Conservation (phyloP, 2,888 invertebrate species). For the Eupithecia centaureata region DNA sequence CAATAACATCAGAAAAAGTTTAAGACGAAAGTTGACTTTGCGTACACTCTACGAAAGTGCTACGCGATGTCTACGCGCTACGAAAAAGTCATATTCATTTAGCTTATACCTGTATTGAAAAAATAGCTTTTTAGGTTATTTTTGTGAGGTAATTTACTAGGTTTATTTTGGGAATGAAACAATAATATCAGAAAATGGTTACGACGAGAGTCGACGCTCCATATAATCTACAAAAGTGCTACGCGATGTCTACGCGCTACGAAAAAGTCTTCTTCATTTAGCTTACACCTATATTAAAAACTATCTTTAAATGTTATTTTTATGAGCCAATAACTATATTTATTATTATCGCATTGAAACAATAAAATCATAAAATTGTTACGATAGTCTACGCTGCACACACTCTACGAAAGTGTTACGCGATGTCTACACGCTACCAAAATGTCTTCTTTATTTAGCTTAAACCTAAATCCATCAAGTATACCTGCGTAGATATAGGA, state of each 20-base stretch:
- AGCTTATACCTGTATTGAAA: no score
- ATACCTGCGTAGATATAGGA: neutral
- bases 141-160: no score
- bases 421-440: neutral
- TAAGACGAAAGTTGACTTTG: no score
- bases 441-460: neutral
- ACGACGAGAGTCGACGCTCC: no score
- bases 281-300: neutral
- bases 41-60: neutral
- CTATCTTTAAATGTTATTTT: no score
- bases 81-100: neutral
- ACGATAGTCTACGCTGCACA: neutral
- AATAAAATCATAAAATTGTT: no score
- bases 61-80: neutral
- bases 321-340: no score
- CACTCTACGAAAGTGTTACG: conserved; percentile 1
- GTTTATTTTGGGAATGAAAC: neutral
- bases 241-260: conserved; percentile 2
- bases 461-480: neutral
- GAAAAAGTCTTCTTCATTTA: neutral
- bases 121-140: no score
- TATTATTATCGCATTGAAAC: no score
- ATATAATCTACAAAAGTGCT: no score
- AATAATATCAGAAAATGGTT: neutral
- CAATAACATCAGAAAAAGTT: no score